Conservation (phyloP, 2,888 invertebrate genomes). For the Yponomeuta plumbellus region DNA sequence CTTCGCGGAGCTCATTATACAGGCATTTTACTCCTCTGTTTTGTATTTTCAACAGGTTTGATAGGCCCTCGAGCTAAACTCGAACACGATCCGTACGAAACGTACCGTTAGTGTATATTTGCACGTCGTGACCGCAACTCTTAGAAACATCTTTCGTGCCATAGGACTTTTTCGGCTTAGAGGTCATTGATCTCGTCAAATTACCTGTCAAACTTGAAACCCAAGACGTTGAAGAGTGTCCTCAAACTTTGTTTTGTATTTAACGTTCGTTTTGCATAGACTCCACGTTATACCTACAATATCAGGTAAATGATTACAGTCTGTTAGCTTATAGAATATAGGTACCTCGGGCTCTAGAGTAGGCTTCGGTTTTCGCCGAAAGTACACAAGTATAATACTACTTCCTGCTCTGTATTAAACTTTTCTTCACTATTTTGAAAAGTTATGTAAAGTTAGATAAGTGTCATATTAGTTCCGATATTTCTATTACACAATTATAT, state of each 20-base stretch:
- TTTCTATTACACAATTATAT: no score
- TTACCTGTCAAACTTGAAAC: background rate
- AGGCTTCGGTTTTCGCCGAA: no score
- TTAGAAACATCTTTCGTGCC: conserved; percentile 9
- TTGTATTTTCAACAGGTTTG: conserved; percentile 1
- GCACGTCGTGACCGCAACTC: conserved; percentile 39
- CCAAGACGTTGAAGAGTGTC: background rate
- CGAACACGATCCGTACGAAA: conserved; percentile 27
- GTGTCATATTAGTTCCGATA: no score
- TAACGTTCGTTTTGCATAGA: background rate
- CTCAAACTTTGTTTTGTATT: background rate
- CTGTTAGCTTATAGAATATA: no score
- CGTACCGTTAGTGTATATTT: conserved; percentile 52
- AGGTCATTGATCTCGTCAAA: conserved; percentile 2
- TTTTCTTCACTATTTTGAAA: no score
- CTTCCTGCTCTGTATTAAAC: no score
- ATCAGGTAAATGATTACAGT: no score
- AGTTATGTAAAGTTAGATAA: no score
- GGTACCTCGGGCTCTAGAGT: no score
- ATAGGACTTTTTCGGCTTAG: background rate
- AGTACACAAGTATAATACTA: no score
- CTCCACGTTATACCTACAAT: no score
- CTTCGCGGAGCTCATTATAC: background rate
- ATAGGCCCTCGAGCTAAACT: background rate
- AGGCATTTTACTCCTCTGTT: background rate